Evolutionary conservation across 2,113 vertebrate species (phyloP).

Genomic region (Lates calcarifer): DNA sequence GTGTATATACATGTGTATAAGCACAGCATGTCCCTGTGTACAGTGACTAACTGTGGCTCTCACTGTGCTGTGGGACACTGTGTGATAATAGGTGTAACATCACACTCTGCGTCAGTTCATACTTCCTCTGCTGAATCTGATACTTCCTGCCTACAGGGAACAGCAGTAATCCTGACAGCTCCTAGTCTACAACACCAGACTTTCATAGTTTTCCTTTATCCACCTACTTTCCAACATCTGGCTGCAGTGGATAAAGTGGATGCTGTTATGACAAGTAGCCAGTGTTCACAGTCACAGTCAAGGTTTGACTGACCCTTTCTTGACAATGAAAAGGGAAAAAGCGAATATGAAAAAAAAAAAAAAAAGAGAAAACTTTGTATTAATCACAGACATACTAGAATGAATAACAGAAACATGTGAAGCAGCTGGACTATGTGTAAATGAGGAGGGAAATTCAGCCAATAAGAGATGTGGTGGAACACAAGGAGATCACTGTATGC

Average conservation of each 20-base stretch:
- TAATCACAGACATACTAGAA: neutral
- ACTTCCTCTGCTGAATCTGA: conserved; percentile 31
- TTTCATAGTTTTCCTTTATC: neutral
- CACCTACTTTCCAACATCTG: conserved; percentile 5
- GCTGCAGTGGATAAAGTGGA: neutral
- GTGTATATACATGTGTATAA: neutral
- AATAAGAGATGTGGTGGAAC: conserved; percentile 4
- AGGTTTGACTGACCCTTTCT: neutral
- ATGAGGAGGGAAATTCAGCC: neutral
- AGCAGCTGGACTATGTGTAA: neutral
- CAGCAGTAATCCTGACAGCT: conserved; percentile 18
- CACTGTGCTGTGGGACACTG: conserved; percentile 23
- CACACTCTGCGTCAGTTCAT: conserved; percentile 40
- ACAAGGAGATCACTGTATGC: conserved; percentile 23
- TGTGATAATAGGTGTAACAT: conserved; percentile 70
- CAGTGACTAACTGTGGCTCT: conserved; percentile 30
- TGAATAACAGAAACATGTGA: neutral
- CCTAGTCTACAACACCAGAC: neutral
- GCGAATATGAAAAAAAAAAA: neutral
- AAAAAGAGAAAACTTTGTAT: no score
- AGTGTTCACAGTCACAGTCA: neutral
- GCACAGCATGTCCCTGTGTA: conserved; percentile 20
- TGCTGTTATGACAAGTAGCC: neutral
- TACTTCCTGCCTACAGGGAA: conserved; percentile 37
- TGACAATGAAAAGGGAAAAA: neutral